Evolutionary conservation across 2,113 vertebrate genomes (phyloP).

Genomic region (Chaenogobius annularis): DNA sequence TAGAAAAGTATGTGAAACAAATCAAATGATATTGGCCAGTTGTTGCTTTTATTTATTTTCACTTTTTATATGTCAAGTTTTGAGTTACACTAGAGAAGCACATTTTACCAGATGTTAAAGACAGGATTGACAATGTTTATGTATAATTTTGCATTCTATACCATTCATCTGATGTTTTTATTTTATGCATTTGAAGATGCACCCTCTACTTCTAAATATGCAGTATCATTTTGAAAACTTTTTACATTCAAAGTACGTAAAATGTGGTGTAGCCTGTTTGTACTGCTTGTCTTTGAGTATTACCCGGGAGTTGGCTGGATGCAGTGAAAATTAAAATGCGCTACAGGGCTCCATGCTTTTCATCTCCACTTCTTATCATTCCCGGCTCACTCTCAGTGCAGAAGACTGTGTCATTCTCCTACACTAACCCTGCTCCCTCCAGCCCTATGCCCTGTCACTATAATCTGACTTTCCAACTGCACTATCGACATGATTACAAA

Average conservation of each 20-base stretch:
- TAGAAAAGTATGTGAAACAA: too few species aligned
- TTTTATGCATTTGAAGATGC: background rate
- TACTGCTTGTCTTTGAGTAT: slow-evolving; percentile 12
- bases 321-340: slow-evolving; percentile 9
- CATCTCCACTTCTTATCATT: slow-evolving; percentile 17
- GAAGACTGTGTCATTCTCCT: slow-evolving; percentile 12
- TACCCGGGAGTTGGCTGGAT: background rate
- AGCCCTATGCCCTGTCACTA: slow-evolving; percentile 1
- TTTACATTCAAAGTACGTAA: background rate
- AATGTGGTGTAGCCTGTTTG: slow-evolving; percentile 1
- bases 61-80: too few species aligned
- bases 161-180: background rate
- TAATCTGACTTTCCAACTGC: slow-evolving; percentile 3
- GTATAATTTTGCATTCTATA: background rate
- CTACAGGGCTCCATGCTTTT: background rate
- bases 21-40: too few species aligned
- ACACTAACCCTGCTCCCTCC: slow-evolving; percentile 4
- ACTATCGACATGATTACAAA: background rate
- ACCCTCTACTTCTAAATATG: background rate
- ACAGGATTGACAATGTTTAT: too few species aligned
- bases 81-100: too few species aligned
- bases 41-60: too few species aligned
- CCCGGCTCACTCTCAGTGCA: slow-evolving; percentile 5
- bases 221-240: background rate
- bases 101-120: too few species aligned